phyloP scores from a whole-genome alignment of 2,888 invertebrate species.

The Drosophila sordidula region DNA sequence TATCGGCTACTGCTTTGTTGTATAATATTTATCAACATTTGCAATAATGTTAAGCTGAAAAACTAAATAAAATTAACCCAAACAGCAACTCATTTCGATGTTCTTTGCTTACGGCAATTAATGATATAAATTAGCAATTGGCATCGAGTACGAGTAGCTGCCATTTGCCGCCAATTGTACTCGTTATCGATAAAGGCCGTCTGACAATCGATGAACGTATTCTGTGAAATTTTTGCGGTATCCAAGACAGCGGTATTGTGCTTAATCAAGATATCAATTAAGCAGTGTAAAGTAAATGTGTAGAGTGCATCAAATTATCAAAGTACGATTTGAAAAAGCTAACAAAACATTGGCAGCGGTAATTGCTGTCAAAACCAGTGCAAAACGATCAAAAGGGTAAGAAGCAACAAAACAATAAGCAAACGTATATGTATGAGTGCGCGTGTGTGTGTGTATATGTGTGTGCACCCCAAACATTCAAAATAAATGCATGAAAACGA shows the following conservation, averaged over 20 bases:
- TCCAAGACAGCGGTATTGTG: slow-evolving; percentile 34
- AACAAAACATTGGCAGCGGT: slow-evolving; percentile 14
- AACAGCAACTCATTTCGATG: too few relatives aligned
- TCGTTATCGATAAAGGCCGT: slow-evolving; percentile 25
- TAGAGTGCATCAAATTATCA: slow-evolving; percentile 12
- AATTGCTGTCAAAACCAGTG: slow-evolving; percentile 12
- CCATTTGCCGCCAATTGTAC: slow-evolving; percentile 10
- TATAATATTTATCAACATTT: too few relatives aligned
- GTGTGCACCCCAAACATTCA: slow-evolving; percentile 43
- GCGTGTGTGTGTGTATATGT: slow-evolving; percentile 2
- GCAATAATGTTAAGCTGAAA: too few relatives aligned
- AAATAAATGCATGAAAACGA: slow-evolving; percentile 49
- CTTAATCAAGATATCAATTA: slow-evolving; percentile 25
- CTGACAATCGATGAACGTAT: slow-evolving; percentile 17
- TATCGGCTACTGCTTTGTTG: too few relatives aligned
- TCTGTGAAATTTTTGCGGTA: slow-evolving; percentile 49
- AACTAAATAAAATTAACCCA: too few relatives aligned
- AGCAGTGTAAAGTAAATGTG: slow-evolving; percentile 30
- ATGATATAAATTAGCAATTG: background rate
- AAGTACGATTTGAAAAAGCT: background rate
- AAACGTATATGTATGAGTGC: background rate
- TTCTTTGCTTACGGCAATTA: too few relatives aligned
- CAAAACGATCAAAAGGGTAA: slow-evolving; percentile 36
- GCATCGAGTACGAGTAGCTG: background rate
- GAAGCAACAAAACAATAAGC: slow-evolving; percentile 26